Percentiles rank a stretch among this genome's conserved stretches.
Conservation (phyloP, 2,888 invertebrate species). For the Thyatira batis region DNA sequence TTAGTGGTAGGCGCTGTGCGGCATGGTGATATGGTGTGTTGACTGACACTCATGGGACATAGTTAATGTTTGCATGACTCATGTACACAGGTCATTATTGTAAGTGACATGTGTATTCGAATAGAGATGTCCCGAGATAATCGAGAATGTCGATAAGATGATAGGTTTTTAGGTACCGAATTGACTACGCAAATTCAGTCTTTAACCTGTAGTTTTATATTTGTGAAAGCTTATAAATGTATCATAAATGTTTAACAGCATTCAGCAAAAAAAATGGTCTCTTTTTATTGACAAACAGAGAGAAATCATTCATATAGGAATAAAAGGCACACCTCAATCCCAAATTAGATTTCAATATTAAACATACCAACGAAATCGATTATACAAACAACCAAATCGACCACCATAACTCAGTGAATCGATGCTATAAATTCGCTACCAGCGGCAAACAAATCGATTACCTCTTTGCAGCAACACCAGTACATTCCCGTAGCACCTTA, state of each 20-base stretch:
- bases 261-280: too few relatives aligned
- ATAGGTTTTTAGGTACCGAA: too few relatives aligned
- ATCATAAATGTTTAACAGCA: too few relatives aligned
- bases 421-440: neutral
- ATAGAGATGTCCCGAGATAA: neutral
- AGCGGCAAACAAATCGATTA: constrained; percentile 6
- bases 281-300: too few relatives aligned
- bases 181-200: too few relatives aligned
- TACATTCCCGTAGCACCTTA: constrained; percentile 9
- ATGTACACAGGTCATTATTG: neutral
- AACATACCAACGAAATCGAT: too few relatives aligned
- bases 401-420: neutral
- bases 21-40: neutral
- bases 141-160: neutral
- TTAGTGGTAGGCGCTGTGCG: neutral
- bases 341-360: neutral
- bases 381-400: neutral
- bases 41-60: neutral
- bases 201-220: too few relatives aligned
- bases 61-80: neutral
- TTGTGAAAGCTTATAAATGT: too few relatives aligned
- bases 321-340: too few relatives aligned
- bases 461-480: constrained; percentile 1
- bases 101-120: neutral
- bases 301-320: too few relatives aligned